These are phyloP conservation scores for Clamator glandarius DNA, from an alignment of 2,797 vertebrate species.

Conservation along the genomic window DNA sequence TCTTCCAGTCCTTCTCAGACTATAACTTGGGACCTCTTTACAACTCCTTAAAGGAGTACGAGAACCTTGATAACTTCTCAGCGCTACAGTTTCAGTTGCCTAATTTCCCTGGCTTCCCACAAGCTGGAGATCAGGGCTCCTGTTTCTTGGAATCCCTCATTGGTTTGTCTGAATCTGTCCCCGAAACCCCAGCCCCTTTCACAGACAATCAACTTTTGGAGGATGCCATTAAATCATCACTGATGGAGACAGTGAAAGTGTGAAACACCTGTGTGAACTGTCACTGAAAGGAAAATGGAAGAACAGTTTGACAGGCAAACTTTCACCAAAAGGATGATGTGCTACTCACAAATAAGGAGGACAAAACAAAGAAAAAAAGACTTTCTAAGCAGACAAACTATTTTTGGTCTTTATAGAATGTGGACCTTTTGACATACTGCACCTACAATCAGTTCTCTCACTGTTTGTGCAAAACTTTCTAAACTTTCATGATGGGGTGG, in stretches of 20 bases:
- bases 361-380: background rate
- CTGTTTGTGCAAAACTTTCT: slow-evolving; percentile 72
- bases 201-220: slow-evolving; percentile 94
- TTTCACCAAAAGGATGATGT: background rate
- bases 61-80: slow-evolving; percentile 88
- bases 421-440: slow-evolving; percentile 66
- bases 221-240: slow-evolving; percentile 89
- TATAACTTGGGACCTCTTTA: slow-evolving; percentile 93
- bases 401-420: slow-evolving; percentile 68
- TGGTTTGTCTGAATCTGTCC: slow-evolving; percentile 89
- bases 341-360: background rate
- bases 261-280: slow-evolving; percentile 61
- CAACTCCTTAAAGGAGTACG: slow-evolving; percentile 90
- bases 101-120: slow-evolving; percentile 84
- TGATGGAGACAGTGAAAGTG: slow-evolving; percentile 92
- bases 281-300: accelerated
- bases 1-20: slow-evolving; percentile 92
- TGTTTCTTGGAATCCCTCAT: slow-evolving; percentile 95
- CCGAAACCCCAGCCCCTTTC: slow-evolving; percentile 88
- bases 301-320: background rate
- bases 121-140: slow-evolving; percentile 82
- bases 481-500: slow-evolving; percentile 30
- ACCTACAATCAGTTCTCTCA: slow-evolving; percentile 69
- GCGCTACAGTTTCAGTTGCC: slow-evolving; percentile 88
- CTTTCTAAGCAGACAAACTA: slow-evolving; percentile 63